These are phyloP conservation scores for Telmatochromis bifrenatus DNA, from an alignment of 2,113 vertebrate species.

Conservation along the genomic window DNA sequence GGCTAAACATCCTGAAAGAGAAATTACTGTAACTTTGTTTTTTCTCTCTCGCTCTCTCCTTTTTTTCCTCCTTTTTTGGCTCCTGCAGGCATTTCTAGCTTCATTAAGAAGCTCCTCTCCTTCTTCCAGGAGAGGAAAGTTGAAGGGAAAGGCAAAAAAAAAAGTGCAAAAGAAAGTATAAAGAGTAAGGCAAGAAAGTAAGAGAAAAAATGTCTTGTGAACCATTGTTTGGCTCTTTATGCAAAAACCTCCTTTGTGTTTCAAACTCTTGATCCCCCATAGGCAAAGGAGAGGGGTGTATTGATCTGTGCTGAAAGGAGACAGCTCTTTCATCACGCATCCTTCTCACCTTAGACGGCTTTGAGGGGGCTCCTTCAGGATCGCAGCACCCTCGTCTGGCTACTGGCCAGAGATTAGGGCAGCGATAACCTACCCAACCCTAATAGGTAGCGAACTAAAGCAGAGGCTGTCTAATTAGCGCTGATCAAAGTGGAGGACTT, in stretches of 20 bases:
- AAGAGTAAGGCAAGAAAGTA: conserved; percentile 32
- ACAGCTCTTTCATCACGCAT: conserved; percentile 65
- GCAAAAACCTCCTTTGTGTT: conserved; percentile 70
- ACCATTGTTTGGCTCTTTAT: conserved; percentile 74
- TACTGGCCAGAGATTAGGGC: conserved; percentile 74
- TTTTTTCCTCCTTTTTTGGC: not conserved
- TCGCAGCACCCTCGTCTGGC: conserved; percentile 81
- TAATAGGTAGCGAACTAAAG: conserved; percentile 68
- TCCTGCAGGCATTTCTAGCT: conserved; percentile 15
- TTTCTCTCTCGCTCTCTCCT: not conserved
- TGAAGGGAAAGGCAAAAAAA: conserved; percentile 16
- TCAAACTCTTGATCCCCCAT: conserved; percentile 69
- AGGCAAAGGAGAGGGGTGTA: conserved; percentile 68
- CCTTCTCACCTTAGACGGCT: conserved; percentile 72
- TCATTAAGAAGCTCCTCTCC: conserved; percentile 36
- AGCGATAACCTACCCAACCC: conserved; percentile 58
- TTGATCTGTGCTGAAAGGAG: conserved; percentile 70
- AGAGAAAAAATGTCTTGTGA: conserved; percentile 57
- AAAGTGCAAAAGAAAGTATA: conserved; percentile 24
- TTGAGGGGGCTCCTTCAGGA: conserved; percentile 64
- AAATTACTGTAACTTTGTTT: not conserved
- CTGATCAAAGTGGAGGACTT: conserved; percentile 71
- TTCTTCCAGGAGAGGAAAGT: conserved; percentile 33
- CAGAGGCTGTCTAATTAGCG: conserved; percentile 72
- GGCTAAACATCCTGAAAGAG: not conserved